Conservation (phyloP, 2,113 vertebrate species). For the Synodontis membranacea region DNA sequence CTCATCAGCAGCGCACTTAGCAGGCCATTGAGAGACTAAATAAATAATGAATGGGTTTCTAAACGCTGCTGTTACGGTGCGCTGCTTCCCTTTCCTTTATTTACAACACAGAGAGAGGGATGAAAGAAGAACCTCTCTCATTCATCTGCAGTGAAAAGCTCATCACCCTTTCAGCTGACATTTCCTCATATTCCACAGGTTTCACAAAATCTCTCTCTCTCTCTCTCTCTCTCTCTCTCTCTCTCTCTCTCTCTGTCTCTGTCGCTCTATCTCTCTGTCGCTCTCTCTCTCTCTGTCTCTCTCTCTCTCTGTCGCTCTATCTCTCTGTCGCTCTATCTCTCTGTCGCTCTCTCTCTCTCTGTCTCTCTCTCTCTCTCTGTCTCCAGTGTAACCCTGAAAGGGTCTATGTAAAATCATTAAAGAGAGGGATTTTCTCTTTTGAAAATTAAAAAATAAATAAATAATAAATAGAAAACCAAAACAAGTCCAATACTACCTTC, state of each 20-base stretch:
- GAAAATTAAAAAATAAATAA: too few relatives aligned
- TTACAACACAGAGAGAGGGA: neutral
- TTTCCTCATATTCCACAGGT: neutral
- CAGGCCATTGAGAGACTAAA: neutral
- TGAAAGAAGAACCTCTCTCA: neutral
- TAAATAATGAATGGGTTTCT: constrained; percentile 3
- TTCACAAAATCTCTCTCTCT: neutral
- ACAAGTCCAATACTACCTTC: too few relatives aligned
- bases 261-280: neutral
- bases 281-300: neutral
- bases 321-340: too few relatives aligned
- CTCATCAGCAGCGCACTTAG: neutral
- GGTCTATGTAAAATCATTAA: too few relatives aligned
- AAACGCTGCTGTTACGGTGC: neutral
- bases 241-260: neutral
- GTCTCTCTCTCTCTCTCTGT: neutral
- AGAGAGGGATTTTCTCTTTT: too few relatives aligned
- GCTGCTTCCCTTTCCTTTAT: neutral
- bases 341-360: neutral
- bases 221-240: neutral
- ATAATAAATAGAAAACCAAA: too few relatives aligned
- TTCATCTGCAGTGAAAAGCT: neutral
- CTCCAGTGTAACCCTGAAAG: too few relatives aligned
- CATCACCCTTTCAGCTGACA: neutral
- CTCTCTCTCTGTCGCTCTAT: neutral